A percentile compares a stretch with the other conserved stretches of the same genome.
phyloP scores from a whole-genome alignment of 2,888 invertebrate genomes.

The Conomelus anceps region DNA sequence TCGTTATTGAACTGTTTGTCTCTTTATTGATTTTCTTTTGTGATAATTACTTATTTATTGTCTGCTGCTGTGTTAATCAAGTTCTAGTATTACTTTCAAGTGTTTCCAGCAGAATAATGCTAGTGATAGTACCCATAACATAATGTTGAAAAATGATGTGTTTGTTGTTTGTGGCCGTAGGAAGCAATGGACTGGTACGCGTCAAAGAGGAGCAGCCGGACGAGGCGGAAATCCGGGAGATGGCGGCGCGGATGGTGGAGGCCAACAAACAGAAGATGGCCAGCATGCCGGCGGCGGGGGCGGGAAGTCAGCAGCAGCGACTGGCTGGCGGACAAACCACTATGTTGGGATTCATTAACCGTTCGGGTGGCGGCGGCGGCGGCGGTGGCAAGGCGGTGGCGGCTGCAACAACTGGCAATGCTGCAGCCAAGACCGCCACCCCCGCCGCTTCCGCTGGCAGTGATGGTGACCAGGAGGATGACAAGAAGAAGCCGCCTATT shows the following conservation, averaged over 20 bases:
- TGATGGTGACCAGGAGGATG: constrained; percentile 41
- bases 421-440: constrained; percentile 4
- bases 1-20: too few relatives aligned
- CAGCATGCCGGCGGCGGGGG: constrained; percentile 34
- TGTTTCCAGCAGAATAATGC: not conserved
- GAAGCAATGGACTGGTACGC: constrained; percentile 16
- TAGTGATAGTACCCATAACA: not conserved
- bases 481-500: constrained; percentile 38
- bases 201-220: constrained; percentile 59
- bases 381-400: not conserved
- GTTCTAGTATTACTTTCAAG: too few relatives aligned
- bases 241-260: constrained; percentile 83
- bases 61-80: too few relatives aligned
- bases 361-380: not conserved
- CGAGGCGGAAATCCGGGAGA: constrained; percentile 78
- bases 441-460: constrained; percentile 42
- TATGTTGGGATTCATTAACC: constrained; percentile 23
- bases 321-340: constrained; percentile 16
- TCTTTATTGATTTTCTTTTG: too few relatives aligned
- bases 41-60: too few relatives aligned
- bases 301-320: constrained; percentile 43
- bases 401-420: not conserved
- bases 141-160: not conserved
- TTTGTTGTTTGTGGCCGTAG: not conserved
- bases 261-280: constrained; percentile 64